Conservation (phyloP, 2,888 invertebrate genomes). For the Drosophila merina region DNA sequence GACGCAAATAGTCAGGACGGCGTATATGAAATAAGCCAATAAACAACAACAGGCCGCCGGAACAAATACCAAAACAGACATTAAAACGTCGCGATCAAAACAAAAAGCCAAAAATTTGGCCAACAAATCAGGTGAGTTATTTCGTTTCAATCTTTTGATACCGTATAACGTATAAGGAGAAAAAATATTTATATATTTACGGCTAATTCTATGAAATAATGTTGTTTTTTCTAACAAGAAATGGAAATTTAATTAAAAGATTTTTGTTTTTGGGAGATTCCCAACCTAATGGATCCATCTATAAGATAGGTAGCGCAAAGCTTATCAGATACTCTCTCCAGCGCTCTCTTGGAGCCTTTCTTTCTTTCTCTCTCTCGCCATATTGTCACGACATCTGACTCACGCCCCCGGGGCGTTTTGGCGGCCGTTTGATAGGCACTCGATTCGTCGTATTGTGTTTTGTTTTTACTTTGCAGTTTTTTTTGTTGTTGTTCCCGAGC, state of each 20-base stretch:
- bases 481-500: slow-evolving; percentile 16
- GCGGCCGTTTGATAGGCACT: slow-evolving; percentile 30
- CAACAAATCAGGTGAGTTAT: slow-evolving; percentile 38
- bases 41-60: slow-evolving; percentile 46
- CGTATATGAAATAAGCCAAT: slow-evolving; percentile 28
- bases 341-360: slow-evolving; percentile 1
- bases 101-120: slow-evolving; percentile 50
- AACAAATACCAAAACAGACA: slow-evolving; percentile 44
- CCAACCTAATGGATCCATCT: neutral
- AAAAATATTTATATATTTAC: neutral
- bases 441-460: slow-evolving; percentile 6
- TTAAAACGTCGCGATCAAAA: slow-evolving; percentile 59
- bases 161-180: neutral
- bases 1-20: slow-evolving; percentile 43
- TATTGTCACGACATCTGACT: slow-evolving; percentile 37
- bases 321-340: neutral
- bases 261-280: no score
- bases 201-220: no score
- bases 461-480: slow-evolving; percentile 33
- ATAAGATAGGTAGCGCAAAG: neutral
- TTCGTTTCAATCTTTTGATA: neutral
- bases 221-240: no score
- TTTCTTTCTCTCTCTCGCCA: slow-evolving; percentile 6
- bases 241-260: no score
- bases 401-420: slow-evolving; percentile 27